Evolutionary conservation across 2,888 invertebrate species (phyloP).

Genomic region (Pachydiplax longipennis): DNA sequence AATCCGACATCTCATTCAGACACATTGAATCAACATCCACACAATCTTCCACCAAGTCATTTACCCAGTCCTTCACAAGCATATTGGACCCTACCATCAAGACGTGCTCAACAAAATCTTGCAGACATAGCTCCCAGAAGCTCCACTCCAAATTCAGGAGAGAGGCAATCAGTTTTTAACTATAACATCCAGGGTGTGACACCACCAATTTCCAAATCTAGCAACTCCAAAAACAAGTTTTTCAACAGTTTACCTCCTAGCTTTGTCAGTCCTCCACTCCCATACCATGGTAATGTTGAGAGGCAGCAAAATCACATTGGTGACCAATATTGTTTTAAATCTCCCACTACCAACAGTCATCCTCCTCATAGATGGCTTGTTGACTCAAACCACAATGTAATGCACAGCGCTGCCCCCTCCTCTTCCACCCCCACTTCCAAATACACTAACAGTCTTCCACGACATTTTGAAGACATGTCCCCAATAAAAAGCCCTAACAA

Average conservation of each 20-base stretch:
- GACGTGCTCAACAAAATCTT: background rate
- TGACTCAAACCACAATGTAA: slow-evolving; percentile 27
- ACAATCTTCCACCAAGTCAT: background rate
- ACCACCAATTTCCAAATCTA: background rate
- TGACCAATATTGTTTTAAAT: slow-evolving; percentile 16
- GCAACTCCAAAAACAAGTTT: background rate
- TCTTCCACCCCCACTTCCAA: slow-evolving; percentile 24
- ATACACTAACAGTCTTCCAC: background rate
- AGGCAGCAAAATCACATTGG: background rate
- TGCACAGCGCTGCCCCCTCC: slow-evolving; percentile 2
- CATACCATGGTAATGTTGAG: background rate
- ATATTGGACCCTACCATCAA: slow-evolving; percentile 48
- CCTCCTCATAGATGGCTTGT: slow-evolving; percentile 3
- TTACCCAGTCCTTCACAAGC: background rate
- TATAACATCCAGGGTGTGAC: background rate
- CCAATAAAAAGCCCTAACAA: background rate
- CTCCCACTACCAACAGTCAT: background rate
- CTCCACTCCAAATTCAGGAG: background rate
- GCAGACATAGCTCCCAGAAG: background rate
- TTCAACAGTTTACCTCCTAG: background rate
- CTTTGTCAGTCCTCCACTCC: background rate
- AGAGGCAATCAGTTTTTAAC: background rate
- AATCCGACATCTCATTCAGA: background rate
- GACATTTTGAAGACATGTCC: slow-evolving; percentile 16
- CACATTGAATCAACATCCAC: slow-evolving; percentile 4